Conservation (phyloP, 2,888 invertebrate genomes). For the Pharmacophagus antenor region DNA sequence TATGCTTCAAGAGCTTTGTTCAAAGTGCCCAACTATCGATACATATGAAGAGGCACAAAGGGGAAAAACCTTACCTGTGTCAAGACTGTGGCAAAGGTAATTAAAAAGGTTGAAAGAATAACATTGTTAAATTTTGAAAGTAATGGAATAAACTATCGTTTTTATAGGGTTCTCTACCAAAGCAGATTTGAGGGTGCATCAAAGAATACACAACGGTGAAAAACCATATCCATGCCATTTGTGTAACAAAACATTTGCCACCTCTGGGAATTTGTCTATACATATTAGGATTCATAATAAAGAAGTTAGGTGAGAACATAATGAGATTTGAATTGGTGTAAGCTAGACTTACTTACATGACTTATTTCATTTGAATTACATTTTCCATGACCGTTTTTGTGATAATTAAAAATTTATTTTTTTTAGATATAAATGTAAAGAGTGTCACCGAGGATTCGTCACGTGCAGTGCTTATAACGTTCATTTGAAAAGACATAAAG, state of each 20-base stretch:
- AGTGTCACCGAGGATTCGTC: constrained; percentile 68
- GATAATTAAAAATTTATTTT: neutral
- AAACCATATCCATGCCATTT: constrained; percentile 70
- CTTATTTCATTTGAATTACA: no score
- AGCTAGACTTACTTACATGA: no score
- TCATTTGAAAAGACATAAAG: constrained; percentile 69
- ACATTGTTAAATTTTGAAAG: neutral
- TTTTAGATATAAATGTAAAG: constrained; percentile 65
- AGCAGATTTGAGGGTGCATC: constrained; percentile 68
- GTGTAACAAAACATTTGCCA: constrained; percentile 70
- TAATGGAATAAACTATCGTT: neutral
- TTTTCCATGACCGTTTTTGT: no score
- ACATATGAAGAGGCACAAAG: constrained; percentile 71
- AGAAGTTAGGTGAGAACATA: constrained; percentile 58
- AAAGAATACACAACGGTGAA: constrained; percentile 72
- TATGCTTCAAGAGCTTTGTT: constrained; percentile 69
- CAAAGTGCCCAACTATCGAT: constrained; percentile 69
- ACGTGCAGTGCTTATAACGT: constrained; percentile 69
- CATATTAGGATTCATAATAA: constrained; percentile 73
- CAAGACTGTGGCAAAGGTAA: constrained; percentile 75
- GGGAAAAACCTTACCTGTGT: constrained; percentile 69
- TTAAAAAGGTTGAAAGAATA: neutral
- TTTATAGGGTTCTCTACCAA: constrained; percentile 68
- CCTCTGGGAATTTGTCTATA: constrained; percentile 70
- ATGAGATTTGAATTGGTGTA: no score